Conservation (phyloP, 2,888 invertebrate genomes). For the Amphipoea lucens region DNA sequence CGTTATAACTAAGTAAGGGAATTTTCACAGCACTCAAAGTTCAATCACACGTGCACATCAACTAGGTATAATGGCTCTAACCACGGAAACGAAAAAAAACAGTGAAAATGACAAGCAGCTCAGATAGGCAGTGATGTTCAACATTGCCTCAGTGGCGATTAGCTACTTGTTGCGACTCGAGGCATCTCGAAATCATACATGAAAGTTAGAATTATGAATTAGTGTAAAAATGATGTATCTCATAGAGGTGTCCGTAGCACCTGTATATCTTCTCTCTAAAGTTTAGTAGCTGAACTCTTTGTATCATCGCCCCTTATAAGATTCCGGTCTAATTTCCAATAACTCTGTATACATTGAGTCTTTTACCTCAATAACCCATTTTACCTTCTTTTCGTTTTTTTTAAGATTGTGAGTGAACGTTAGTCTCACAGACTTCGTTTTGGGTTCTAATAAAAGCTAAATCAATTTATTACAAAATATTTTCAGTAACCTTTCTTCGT, state of each 20-base stretch:
- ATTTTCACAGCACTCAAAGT: no score
- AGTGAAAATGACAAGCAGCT: background rate
- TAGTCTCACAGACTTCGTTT: no score
- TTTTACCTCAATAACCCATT: no score
- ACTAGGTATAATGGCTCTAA: background rate
- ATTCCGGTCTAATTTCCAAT: no score
- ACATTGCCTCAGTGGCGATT: background rate
- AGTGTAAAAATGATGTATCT: background rate
- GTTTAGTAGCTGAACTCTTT: background rate
- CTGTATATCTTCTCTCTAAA: background rate
- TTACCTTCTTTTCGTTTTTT: no score
- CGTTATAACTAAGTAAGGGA: no score
- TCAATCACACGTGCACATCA: slow-evolving; percentile 22
- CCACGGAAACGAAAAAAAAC: background rate
- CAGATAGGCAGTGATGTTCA: background rate
- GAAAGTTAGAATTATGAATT: background rate
- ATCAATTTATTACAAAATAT: no score
- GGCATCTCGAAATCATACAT: background rate
- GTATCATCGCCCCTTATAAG: no score
- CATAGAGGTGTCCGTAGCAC: background rate
- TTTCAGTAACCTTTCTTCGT: no score
- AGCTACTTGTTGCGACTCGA: background rate
- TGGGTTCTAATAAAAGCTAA: no score
- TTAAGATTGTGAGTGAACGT: no score
- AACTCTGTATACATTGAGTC: no score